Evolutionary conservation across 2,797 vertebrate genomes (phyloP).

Genomic region (Cetoscarus ocellatus): DNA sequence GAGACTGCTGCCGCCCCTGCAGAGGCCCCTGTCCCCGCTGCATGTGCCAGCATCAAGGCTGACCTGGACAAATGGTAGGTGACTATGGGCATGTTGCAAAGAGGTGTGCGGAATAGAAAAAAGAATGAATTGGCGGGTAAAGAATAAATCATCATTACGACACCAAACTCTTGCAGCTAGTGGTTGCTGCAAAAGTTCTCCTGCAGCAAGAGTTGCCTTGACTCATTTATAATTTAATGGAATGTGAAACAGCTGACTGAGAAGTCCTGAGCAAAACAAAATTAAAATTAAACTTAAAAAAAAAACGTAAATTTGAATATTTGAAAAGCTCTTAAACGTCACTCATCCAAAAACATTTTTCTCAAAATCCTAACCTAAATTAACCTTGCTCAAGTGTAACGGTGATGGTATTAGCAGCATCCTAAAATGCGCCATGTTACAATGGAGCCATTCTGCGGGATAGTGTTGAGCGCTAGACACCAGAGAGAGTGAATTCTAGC

Average conservation of each 20-base stretch:
- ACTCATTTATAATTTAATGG: background rate
- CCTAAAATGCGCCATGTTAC: constrained; percentile 55
- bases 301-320: background rate
- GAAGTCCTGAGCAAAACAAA: background rate
- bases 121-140: background rate
- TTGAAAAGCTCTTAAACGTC: background rate
- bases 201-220: constrained; percentile 1
- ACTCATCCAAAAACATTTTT: background rate
- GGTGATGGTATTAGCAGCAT: constrained; percentile 14
- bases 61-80: constrained; percentile 88
- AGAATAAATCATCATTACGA: background rate
- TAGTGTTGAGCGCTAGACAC: background rate
- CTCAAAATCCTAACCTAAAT: background rate
- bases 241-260: background rate
- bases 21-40: constrained; percentile 79
- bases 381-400: background rate
- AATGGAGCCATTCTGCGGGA: constrained; percentile 67
- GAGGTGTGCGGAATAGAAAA: background rate
- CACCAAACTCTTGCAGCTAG: background rate
- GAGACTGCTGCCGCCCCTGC: constrained; percentile 72
- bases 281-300: too few relatives aligned
- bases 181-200: background rate
- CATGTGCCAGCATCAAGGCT: constrained; percentile 81
- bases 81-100: constrained; percentile 27
- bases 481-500: background rate